Evolutionary conservation across 2,888 invertebrate species (phyloP).

Genomic region (Trypoxylon attenuatum): DNA sequence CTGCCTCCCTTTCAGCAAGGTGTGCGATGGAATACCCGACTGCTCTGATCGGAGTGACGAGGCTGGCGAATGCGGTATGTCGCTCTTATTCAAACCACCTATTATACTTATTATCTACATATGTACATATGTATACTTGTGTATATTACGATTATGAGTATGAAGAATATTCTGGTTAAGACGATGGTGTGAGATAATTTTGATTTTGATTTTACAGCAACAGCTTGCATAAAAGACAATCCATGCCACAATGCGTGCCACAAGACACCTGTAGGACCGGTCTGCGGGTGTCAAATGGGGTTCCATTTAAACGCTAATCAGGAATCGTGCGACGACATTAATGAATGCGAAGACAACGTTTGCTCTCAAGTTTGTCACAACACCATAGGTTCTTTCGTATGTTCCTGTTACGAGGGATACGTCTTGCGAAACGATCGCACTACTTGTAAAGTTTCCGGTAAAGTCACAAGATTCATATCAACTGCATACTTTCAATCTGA

Average conservation of each 20-base stretch:
- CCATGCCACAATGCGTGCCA: slow-evolving; percentile 79
- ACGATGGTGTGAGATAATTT: background rate
- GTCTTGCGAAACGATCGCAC: slow-evolving; percentile 79
- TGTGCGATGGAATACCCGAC: slow-evolving; percentile 80
- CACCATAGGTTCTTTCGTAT: slow-evolving; percentile 77
- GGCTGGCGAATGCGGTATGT: slow-evolving; percentile 78
- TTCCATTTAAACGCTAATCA: slow-evolving; percentile 77
- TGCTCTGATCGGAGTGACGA: slow-evolving; percentile 85
- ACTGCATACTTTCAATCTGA: background rate
- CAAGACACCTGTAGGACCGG: slow-evolving; percentile 81
- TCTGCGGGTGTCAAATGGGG: slow-evolving; percentile 81
- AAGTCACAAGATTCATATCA: background rate
- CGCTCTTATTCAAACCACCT: background rate
- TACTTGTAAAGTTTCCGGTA: slow-evolving; percentile 81
- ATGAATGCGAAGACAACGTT: slow-evolving; percentile 81
- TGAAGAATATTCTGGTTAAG: background rate
- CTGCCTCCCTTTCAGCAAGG: slow-evolving; percentile 80
- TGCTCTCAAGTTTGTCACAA: slow-evolving; percentile 83
- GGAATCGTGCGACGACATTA: slow-evolving; percentile 80
- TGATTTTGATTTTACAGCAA: slow-evolving; percentile 59
- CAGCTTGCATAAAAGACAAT: slow-evolving; percentile 73
- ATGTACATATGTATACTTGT: too few relatives aligned
- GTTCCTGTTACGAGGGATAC: slow-evolving; percentile 79
- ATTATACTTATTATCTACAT: too few relatives aligned
- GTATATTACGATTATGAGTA: too few relatives aligned